phyloP scores from a whole-genome alignment of 1,140 invertebrate genomes.

The Pemphigus obesinymphae region DNA sequence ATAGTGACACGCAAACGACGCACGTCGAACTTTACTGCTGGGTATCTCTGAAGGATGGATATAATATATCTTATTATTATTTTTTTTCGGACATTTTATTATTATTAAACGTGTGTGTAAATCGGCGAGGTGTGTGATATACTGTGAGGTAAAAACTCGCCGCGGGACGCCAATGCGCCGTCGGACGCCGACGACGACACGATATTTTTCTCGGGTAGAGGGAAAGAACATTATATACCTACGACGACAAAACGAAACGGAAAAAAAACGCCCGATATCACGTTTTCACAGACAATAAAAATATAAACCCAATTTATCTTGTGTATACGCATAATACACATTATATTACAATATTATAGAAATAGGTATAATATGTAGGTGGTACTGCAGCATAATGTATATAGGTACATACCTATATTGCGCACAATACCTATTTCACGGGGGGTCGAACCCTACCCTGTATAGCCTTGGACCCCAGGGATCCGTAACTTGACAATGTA shows the following conservation, averaged over 20 bases:
- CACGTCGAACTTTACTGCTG: no score
- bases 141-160: neutral
- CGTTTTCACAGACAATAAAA: conserved; percentile 25
- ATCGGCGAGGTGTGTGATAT: neutral
- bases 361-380: no score
- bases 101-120: neutral
- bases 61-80: no score
- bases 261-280: neutral
- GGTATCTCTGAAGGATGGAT: no score
- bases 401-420: no score
- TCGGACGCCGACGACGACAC: neutral
- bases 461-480: neutral
- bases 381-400: no score
- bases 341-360: no score
- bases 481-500: neutral
- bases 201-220: neutral
- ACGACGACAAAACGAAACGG: neutral
- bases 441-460: neutral
- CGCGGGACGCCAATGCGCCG: neutral
- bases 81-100: no score
- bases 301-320: neutral
- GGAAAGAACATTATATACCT: no score
- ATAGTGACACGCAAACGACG: no score
- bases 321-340: neutral
- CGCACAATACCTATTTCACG: neutral